phyloP scores from a whole-genome alignment of 1,140 invertebrate species.

The Oryctes rhinoceros region DNA sequence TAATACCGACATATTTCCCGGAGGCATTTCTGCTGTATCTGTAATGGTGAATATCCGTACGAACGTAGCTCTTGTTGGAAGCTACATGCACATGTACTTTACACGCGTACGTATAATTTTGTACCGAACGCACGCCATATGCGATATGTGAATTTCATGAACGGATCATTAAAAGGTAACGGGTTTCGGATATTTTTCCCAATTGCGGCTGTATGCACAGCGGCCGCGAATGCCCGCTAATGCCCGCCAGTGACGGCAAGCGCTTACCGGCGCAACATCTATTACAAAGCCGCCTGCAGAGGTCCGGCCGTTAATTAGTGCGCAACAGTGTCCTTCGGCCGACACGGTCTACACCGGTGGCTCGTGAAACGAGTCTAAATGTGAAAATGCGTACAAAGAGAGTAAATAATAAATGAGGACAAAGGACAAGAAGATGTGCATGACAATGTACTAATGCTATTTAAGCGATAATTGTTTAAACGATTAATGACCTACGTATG shows the following conservation, averaged over 20 bases:
- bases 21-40: too few relatives aligned
- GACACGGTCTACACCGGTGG: constrained; percentile 3
- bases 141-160: constrained; percentile 24
- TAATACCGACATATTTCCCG: too few relatives aligned
- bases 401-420: neutral
- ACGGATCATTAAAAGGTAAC: constrained; percentile 30
- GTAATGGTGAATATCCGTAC: too few relatives aligned
- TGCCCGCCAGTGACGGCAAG: neutral
- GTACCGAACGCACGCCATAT: constrained; percentile 17
- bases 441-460: neutral
- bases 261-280: neutral
- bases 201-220: constrained; percentile 15
- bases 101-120: constrained; percentile 8
- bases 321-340: constrained; percentile 30
- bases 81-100: neutral
- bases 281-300: constrained; percentile 25
- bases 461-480: neutral
- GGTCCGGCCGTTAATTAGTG: constrained; percentile 21
- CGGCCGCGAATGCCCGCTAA: constrained; percentile 10
- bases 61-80: too few relatives aligned
- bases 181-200: constrained; percentile 24
- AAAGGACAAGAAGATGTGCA: neutral
- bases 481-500: too few relatives aligned
- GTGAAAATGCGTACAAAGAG: neutral
- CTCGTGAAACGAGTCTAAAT: constrained; percentile 4